Evolutionary conservation across 2,888 invertebrate genomes (phyloP), one percentile per base, ranked within the genome.

Genomic region (Phytoseiulus persimilis): DNA sequence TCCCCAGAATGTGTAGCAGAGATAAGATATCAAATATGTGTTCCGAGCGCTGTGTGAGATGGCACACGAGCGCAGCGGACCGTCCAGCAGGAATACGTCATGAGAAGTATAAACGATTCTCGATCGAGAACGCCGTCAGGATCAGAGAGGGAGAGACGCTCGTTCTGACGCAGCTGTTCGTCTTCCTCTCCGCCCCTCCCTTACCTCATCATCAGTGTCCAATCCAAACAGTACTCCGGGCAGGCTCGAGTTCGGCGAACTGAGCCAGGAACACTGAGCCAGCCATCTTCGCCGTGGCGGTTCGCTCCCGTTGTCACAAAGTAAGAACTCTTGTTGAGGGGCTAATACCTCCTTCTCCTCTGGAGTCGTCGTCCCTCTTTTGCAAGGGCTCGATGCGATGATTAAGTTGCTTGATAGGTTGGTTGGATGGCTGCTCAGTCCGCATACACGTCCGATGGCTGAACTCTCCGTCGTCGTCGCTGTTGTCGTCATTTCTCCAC

Each of bases 301-400:
- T 65, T 28, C 65, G 65, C 65, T 65, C 65, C 65, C 18, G 65
- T 65, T 65, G 65, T 65, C 65, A 65, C 65, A 65, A 65, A 65
- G 65, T 65, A 65, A 65, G 18, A 65, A 65, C 18, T 65, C 65
- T 65, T 65, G 65, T 65, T 65, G 18, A 65, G 65, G 23, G 28
- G 65, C 65, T 28, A 65, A 65, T 65, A 65, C 65, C 65, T 14
- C 18, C 65, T 65, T 65, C 28, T 14, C 14, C 46, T 14, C 9
- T 46, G 46, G 6, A 46, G n/a, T 31, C 33, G 23, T 83, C 31
- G 32, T 33, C 31, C 83, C 83, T 83, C 0, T 31, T 83, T 83
- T 33, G 87, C 87, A 33, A 32, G 31, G 33, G 31, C 45, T 87
- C 87, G 33, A 87, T 32, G 31, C n/a, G 87, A 87, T 87, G 87